Percentiles rank a stretch among this genome's conserved stretches.
These are phyloP conservation scores for Solen grandis DNA, from an alignment of 1,140 invertebrate genomes.

Conservation along the genomic window DNA sequence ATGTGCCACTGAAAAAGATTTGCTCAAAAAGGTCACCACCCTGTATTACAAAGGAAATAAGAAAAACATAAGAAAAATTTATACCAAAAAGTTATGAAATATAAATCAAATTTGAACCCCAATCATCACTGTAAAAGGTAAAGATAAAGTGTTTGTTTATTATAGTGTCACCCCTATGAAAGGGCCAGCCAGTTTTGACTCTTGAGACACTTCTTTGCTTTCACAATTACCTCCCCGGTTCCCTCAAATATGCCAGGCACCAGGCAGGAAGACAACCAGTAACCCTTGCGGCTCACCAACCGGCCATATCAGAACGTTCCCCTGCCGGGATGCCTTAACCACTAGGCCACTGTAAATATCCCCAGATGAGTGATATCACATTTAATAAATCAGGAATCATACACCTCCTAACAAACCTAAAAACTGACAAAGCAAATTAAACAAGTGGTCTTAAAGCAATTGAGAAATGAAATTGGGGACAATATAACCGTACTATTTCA, in stretches of 20 bases:
- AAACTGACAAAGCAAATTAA: slow-evolving; percentile 44
- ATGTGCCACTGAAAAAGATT: not conserved
- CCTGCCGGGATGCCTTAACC: not conserved
- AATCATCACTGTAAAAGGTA: not conserved
- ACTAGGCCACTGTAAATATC: not conserved
- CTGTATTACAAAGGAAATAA: not conserved
- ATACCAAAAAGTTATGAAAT: not conserved
- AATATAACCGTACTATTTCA: slow-evolving; percentile 8
- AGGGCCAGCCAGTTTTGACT: not conserved
- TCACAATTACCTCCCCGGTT: too few species aligned
- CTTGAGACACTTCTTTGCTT: not conserved
- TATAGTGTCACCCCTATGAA: not conserved
- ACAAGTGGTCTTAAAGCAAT: slow-evolving; percentile 39
- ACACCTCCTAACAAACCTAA: slow-evolving; percentile 32
- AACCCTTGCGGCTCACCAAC: too few species aligned
- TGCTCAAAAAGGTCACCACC: not conserved
- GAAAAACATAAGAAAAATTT: not conserved
- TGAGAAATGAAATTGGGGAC: slow-evolving; percentile 9
- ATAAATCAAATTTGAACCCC: not conserved
- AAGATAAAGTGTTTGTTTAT: not conserved
- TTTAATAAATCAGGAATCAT: slow-evolving; percentile 1
- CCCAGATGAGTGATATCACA: not conserved
- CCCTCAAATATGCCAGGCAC: not conserved
- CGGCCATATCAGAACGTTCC: too few species aligned
- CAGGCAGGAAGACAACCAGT: too few species aligned